Base-by-base conservation (phyloP, 2,888 invertebrate species). In the Belgica antarctica region DNA sequence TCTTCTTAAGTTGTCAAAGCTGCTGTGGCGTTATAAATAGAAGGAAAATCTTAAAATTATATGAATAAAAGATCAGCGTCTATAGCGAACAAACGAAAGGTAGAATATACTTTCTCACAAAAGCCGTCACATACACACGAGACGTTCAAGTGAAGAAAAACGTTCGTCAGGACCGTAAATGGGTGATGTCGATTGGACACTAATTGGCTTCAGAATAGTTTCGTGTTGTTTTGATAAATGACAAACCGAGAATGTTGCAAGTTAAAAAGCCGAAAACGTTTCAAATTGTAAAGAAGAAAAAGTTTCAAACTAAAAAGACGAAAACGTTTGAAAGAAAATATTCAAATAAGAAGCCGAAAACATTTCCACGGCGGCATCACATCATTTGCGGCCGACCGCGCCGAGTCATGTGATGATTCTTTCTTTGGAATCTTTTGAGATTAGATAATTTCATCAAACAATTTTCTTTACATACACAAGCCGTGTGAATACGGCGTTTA, bases 41-140 rank as follows among this genome's bases (percentile, higher is more conserved):
- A 52, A 19, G 41, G 52, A 52, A 52, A 52, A 52, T 52, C 22
- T 52, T 2, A 52, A 52, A 52, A 41, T 31, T 22, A 19, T 52
- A 52, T 52, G 52, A 52, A 52, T 52, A 52, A 52, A 52, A 52
- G 52, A 52, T 52, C 52, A 52, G 52, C 52, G 52, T 52, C 52
- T 52, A 3, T 52, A 19, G 22, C 5, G 22, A 19, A 52, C 52
- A 52, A 52, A 52, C 22, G 41, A 41, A 10, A 41, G 41, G 31
- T 31, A 52, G 17, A 52, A 7, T 3, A 19, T 52, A 12, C 22
- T 52, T 52, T 22, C 15, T 41, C 7, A 41, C 15, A 41, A 22
- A 19, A 52, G 8, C 8, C 52, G 22, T 27, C 25, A 59, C 59
- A 27, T 15, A 59, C n/a, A n/a, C 59, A 27, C 25, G 27, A 59